Percentiles rank a stretch among this genome's conserved stretches.
Evolutionary conservation across 2,888 invertebrate species (phyloP).

Genomic region (Polyploca ridens): DNA sequence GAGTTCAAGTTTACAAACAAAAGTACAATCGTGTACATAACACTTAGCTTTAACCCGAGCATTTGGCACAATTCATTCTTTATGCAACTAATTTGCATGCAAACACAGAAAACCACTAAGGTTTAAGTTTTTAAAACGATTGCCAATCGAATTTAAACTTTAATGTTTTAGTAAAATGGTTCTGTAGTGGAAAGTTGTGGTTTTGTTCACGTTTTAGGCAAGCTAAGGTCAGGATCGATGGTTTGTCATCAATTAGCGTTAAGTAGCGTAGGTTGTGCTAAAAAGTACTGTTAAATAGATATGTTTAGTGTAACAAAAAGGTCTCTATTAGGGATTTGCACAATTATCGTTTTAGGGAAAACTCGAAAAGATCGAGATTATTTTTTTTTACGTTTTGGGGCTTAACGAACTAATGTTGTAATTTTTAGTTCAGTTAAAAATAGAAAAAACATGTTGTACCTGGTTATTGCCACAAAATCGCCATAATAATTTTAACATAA

Average conservation of each 20-base stretch:
- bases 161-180: constrained; percentile 26
- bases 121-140: constrained; percentile 13
- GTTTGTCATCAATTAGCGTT: constrained; percentile 59
- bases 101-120: constrained; percentile 25
- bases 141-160: constrained; percentile 30
- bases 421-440: no score
- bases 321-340: constrained; percentile 1
- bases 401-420: no score
- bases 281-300: constrained; percentile 32
- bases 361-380: neutral
- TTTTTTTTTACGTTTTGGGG: no score
- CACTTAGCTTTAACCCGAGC: constrained; percentile 39
- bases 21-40: constrained; percentile 58
- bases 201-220: constrained; percentile 20
- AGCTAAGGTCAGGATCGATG: constrained; percentile 57
- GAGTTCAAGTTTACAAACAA: constrained; percentile 77
- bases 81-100: constrained; percentile 59
- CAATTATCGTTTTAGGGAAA: neutral
- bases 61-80: constrained; percentile 53
- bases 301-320: constrained; percentile 9
- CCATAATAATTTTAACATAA: no score
- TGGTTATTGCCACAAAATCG: no score
- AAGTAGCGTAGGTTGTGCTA: constrained; percentile 46
- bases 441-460: no score
- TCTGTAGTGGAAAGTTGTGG: neutral